Base-by-base conservation (phyloP, 2,797 vertebrate species). In the Syngnathus rostellatus region DNA sequence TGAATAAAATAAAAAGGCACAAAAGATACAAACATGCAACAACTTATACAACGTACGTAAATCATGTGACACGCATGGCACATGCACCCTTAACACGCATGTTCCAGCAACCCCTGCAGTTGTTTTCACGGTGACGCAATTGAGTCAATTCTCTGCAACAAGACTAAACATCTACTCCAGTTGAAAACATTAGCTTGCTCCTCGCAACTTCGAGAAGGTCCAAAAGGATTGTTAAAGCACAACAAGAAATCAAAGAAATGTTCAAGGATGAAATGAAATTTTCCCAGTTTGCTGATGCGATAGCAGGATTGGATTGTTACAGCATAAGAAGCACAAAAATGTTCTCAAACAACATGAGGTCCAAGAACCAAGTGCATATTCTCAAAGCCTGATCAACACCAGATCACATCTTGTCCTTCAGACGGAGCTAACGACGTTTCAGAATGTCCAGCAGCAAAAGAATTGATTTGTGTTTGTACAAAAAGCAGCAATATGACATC, bases 1-100 rank as follows among this genome's bases (percentile, higher is more conserved):
- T 31, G 31, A 12, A 11, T 0, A 21, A 23, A 55, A 25, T 5
- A 55, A 55, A 55, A 55, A 55, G 53, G 53, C 53, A 55, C 53
- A 55, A 55, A 55, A 53, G n/a, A 53, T 21, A 55, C 53, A 55
- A 55, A 55, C 53, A 55, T 55, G 53, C 53, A 55, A 55, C 5
- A 55, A 55, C 53, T 11, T 23, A 51, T 51, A 31, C 31, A 53
- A 55, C 9, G 53, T 53, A 53, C 50, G 21, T n/a, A 53, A 53
- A 53, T 21, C 46, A 43, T 43, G 41, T 43, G 41, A 11, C 41
- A 9, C 41, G 8, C 46, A 16, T 17, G 46, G 19, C 19, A 50
- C 48, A 50, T 54, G n/a, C 51, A 25, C 21, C n/a, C n/a, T 21
- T 12, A 2, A 55, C 23, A 55, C 53, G 23, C 53, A 14, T 54